Base-by-base conservation (phyloP, 2,113 vertebrate species). In the Menidia beryllina region DNA sequence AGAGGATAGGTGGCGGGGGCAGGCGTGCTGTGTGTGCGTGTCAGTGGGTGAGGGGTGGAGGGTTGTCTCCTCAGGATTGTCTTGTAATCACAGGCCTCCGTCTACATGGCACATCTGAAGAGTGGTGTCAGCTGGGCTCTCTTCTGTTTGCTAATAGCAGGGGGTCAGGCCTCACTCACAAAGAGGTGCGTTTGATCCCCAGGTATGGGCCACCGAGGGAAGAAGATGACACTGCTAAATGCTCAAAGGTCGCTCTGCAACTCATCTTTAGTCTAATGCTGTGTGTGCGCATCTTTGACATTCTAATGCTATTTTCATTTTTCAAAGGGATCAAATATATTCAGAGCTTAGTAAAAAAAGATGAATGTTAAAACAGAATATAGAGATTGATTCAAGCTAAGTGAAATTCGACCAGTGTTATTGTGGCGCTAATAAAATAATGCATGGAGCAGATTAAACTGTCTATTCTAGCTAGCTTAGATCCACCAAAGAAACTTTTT, bases 51-150 rank as follows among this genome's bases (percentile, higher is more conserved):
- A 73, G 30, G 41, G 68, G 69, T 75, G 86, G 84, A 77, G 80
- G 86, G 82, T 55, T 64, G 84, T 87, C 88, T 87, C 84, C 84
- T 89, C 80, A 86, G 83, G 90, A 90, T 87, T 86, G 90, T 85
- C 82, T 82, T 64, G 88, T 90, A 90, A 91, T 91, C 86, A 91
- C 88, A 89, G 86, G 81, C 87, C 84, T 88, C 83, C 72, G 89
- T 89, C 86, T 88, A 86, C 84, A 88, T 85, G 86, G 88, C 90
- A 85, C 84, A 84, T 86, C 82, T 92, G 71, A 85, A 89, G 89
- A 89, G 86, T 78, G 86, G 89, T 89, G 91, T 89, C 89, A 93
- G 89, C 89, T 90, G 89, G 89, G 79, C 82, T 86, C 83, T 90
- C 79, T 68, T 86, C 82, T 92, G 89, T 91, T 90, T 88, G 88